These are phyloP conservation scores for Coelopa pilipes DNA, from an alignment of 2,888 invertebrate species.

Conservation along the genomic window DNA sequence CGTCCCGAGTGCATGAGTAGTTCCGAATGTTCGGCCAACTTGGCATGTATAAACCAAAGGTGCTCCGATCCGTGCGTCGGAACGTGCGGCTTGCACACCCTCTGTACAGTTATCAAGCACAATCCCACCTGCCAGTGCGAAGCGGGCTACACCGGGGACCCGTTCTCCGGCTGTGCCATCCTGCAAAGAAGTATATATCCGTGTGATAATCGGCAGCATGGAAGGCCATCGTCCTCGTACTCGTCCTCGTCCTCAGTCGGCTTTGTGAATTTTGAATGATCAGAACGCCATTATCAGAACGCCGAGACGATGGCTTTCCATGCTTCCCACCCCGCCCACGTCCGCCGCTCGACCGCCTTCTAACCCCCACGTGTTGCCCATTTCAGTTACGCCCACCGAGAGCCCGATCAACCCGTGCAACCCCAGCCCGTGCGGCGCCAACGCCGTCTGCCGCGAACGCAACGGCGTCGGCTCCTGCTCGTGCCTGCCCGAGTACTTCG, in stretches of 20 bases:
- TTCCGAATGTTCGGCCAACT: conserved; percentile 78
- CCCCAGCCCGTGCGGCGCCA: conserved; percentile 83
- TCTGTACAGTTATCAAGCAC: conserved; percentile 82
- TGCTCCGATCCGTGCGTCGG: conserved; percentile 84
- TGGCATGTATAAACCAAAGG: conserved; percentile 81
- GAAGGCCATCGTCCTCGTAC: neutral
- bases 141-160: conserved; percentile 81
- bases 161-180: conserved; percentile 76
- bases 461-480: conserved; percentile 81
- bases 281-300: too few relatives aligned
- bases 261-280: neutral
- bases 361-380: too few relatives aligned
- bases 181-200: conserved; percentile 68
- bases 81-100: conserved; percentile 79
- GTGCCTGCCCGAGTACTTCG: conserved; percentile 79
- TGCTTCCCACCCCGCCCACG: too few relatives aligned
- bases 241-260: neutral
- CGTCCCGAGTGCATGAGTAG: conserved; percentile 81
- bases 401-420: conserved; percentile 78
- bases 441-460: conserved; percentile 80
- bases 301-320: too few relatives aligned
- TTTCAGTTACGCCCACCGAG: conserved; percentile 66
- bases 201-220: conserved; percentile 9
- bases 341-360: too few relatives aligned
- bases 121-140: conserved; percentile 81